Evolutionary conservation across 2,797 vertebrate genomes (phyloP), one percentile per base, ranked within the genome.

Genomic region (Chaetophractus vellerosus): DNA sequence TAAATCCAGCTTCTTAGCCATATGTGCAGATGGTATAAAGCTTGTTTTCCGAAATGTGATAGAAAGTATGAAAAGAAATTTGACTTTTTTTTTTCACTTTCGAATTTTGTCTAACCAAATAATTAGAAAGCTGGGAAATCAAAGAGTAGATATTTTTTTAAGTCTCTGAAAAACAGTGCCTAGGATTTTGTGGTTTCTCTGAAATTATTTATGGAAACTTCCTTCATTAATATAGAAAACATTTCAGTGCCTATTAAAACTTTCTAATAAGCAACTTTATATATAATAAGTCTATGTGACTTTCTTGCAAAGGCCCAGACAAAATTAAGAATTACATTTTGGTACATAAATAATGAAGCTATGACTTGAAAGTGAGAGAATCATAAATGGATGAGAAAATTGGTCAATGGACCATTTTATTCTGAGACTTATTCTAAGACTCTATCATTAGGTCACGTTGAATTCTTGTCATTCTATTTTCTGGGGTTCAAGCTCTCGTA

Each of bases 51-150:
- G 48, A 95, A 92, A 94, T 93, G 50, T 84, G 79, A 93, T 80
- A 31, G 68, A 83, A 95, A 81, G n/a, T 89, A 91, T 93, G 75
- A 79, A 95, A 95, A 87, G 24, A 93, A 83, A 95, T 90, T 81
- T 41, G 59, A 79, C 45, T 1, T 52, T 82, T 81, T 48, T 69
- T 92, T 88, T 82, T 74, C 26, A 61, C 28, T 83, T 93, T 90
- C 86, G 61, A 80, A 68, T 91, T 78, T 63, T 45, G 36, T 84
- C 83, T 94, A 19, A 87, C 36, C 26, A 75, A 91, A 84, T 94
- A 93, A 64, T 57, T 89, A 24, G 52, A 55, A 87, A 81, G 9
- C 26, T 59, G 15, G 18, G 45, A 74, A 88, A 74, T 92, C 68
- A 80, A 86, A 75, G 18, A 76, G 31, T 71, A 31, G 4, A 36